A percentile compares a stretch with the other conserved stretches of the same genome.
Evolutionary conservation across 2,888 invertebrate species (phyloP).

Genomic region (Lymantria dispar): DNA sequence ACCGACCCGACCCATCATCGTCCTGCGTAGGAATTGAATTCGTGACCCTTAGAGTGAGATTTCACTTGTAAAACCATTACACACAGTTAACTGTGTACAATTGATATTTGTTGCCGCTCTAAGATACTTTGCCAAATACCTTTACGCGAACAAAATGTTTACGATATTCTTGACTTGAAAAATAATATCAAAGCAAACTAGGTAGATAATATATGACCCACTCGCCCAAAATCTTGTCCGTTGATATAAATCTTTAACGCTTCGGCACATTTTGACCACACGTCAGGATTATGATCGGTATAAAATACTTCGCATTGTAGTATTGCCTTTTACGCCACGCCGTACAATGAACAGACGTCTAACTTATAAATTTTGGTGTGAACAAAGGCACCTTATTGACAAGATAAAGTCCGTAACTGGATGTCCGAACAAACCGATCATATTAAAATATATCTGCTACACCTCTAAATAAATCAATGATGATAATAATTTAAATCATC

Average conservation of each 20-base stretch:
- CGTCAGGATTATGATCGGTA: conserved; percentile 74
- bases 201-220: conserved; percentile 43
- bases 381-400: conserved; percentile 80
- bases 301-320: conserved; percentile 69
- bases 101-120: too few relatives aligned
- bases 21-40: too few relatives aligned
- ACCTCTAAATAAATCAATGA: conserved; percentile 73
- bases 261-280: conserved; percentile 79
- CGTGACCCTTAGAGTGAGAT: too few relatives aligned
- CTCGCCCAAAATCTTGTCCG: conserved; percentile 38
- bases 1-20: too few relatives aligned
- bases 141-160: too few relatives aligned
- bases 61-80: too few relatives aligned
- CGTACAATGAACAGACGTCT: conserved; percentile 69
- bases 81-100: too few relatives aligned
- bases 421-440: conserved; percentile 55
- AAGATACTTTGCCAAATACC: too few relatives aligned
- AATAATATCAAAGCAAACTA: conserved; percentile 18
- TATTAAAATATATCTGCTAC: conserved; percentile 71
- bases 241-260: conserved; percentile 74
- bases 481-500: conserved; percentile 63
- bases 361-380: conserved; percentile 78
- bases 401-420: conserved; percentile 68
- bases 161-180: background rate
- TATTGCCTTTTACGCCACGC: conserved; percentile 44